phyloP scores from a whole-genome alignment of 2,113 vertebrate genomes.

The Hepsetus odoe region DNA sequence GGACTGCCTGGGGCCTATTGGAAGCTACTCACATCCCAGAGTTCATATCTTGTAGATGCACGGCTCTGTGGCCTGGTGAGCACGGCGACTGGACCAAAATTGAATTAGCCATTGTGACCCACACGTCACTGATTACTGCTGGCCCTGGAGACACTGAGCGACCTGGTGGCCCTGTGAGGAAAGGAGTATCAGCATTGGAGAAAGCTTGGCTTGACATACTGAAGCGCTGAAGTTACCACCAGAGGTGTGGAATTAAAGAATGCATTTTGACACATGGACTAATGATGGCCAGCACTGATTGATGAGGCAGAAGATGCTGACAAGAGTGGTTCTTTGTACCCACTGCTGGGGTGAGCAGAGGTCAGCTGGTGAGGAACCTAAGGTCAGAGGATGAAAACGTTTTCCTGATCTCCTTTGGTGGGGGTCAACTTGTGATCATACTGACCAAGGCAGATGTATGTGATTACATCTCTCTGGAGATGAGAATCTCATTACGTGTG shows the following conservation, averaged over 20 bases:
- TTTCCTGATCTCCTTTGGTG: constrained; percentile 57
- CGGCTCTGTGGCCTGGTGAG: constrained; percentile 70
- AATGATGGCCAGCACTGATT: constrained; percentile 63
- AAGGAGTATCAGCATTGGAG: constrained; percentile 51
- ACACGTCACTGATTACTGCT: constrained; percentile 72
- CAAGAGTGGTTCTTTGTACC: constrained; percentile 66
- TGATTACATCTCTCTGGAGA: constrained; percentile 32
- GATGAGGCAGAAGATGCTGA: constrained; percentile 72
- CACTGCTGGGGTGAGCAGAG: constrained; percentile 69
- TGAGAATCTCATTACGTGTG: constrained; percentile 3
- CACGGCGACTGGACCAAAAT: constrained; percentile 69
- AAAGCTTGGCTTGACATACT: constrained; percentile 52
- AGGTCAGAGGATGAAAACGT: constrained; percentile 75
- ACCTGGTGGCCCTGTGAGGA: constrained; percentile 29
- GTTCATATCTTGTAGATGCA: constrained; percentile 73
- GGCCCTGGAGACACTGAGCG: constrained; percentile 56
- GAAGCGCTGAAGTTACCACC: constrained; percentile 10
- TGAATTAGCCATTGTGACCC: constrained; percentile 75
- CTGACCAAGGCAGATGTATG: constrained; percentile 49
- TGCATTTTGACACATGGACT: constrained; percentile 40
- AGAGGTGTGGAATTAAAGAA: constrained; percentile 25
- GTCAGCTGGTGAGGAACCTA: constrained; percentile 69
- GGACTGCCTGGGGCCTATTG: constrained; percentile 61
- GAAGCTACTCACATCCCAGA: constrained; percentile 65
- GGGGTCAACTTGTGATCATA: constrained; percentile 43